A percentile compares a stretch with the other conserved stretches of the same genome.
phyloP scores from a whole-genome alignment of 2,797 vertebrate species.

The Hyperoplus lanceolatus region DNA sequence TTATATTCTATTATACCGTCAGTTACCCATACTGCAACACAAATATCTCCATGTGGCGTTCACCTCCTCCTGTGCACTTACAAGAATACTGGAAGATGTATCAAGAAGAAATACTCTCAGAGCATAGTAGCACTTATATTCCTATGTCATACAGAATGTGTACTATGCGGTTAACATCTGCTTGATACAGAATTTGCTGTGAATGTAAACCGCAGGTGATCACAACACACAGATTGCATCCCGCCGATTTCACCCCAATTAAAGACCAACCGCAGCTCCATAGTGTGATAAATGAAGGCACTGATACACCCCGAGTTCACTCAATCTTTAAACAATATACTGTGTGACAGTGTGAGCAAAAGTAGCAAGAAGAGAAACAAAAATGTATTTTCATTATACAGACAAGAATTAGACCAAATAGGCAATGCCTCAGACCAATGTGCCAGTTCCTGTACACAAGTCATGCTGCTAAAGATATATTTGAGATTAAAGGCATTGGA shows the following conservation, averaged over 20 bases:
- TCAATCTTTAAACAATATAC: conserved; percentile 21
- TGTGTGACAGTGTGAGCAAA: background rate
- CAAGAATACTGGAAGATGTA: conserved; percentile 1
- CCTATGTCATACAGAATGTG: background rate
- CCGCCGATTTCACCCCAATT: conserved; percentile 33
- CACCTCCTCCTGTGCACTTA: background rate
- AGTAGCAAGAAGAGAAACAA: background rate
- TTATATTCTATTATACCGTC: background rate
- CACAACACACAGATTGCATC: conserved; percentile 12
- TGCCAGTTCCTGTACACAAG: background rate
- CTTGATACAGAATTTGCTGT: conserved; percentile 13
- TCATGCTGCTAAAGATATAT: background rate
- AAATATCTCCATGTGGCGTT: background rate
- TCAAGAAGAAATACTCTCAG: background rate
- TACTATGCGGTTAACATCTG: background rate
- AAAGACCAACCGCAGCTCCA: conserved; percentile 17
- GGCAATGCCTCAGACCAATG: background rate
- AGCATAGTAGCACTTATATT: background rate
- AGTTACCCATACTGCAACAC: background rate
- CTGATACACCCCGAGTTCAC: conserved; percentile 5
- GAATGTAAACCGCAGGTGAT: conserved; percentile 26
- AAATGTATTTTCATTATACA: conserved; percentile 15
- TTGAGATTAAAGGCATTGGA: conserved; percentile 1
- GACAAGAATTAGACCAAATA: background rate
- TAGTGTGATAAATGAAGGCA: conserved; percentile 26